Conservation (phyloP, 2,113 vertebrate species). For the Scomber scombrus region DNA sequence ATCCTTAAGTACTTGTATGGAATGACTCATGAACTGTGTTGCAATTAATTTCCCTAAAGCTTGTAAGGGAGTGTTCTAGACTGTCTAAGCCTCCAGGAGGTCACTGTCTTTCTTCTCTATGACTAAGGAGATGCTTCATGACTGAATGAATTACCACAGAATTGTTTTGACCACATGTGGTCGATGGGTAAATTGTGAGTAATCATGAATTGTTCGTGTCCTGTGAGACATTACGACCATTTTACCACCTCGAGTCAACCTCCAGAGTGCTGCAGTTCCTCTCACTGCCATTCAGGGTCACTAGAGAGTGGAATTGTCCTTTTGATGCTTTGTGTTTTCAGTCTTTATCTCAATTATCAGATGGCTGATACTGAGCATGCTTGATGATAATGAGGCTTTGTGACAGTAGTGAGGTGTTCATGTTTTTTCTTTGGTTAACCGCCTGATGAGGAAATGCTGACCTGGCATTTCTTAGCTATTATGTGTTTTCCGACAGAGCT, state of each 20-base stretch:
- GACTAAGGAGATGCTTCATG: background rate
- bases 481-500: slow-evolving; percentile 12
- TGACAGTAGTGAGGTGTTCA: background rate
- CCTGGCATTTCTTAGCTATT: background rate
- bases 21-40: background rate
- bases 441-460: background rate
- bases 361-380: slow-evolving; percentile 8
- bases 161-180: background rate
- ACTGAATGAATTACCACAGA: background rate
- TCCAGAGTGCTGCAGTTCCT: background rate
- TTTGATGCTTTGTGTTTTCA: background rate
- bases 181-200: slow-evolving; percentile 1
- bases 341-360: background rate
- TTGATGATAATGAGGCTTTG: background rate
- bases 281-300: background rate
- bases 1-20: too few species aligned
- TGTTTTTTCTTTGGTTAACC: background rate
- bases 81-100: background rate
- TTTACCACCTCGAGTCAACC: too few species aligned
- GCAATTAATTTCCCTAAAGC: background rate
- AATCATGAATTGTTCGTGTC: background rate
- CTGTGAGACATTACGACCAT: background rate
- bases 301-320: background rate
- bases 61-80: background rate
- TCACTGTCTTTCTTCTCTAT: background rate